Conservation (phyloP, 2,113 vertebrate species). For the Anas platyrhynchos region DNA sequence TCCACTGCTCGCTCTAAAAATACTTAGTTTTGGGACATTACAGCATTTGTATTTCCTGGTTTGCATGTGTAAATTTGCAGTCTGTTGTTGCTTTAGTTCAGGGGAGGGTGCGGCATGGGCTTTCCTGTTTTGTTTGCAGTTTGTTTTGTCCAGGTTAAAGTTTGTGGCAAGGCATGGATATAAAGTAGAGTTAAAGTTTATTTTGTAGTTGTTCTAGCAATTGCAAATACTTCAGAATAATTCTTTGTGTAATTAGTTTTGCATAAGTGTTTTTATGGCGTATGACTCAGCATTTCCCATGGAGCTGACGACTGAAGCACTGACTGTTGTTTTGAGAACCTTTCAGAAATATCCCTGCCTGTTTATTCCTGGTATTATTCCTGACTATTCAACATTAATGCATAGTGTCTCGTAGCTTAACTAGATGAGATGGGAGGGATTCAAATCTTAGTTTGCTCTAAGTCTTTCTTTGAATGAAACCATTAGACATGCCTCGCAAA, state of each 20-base stretch:
- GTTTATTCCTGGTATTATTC: neutral
- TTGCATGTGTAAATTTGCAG: neutral
- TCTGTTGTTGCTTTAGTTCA: neutral
- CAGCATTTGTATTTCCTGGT: neutral
- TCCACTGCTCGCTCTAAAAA: neutral
- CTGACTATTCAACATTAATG: neutral
- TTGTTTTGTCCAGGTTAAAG: slow-evolving; percentile 9
- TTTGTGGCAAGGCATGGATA: neutral
- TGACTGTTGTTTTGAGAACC: slow-evolving; percentile 23
- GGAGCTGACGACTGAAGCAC: neutral
- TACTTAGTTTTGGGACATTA: neutral
- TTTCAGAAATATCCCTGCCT: slow-evolving; percentile 6
- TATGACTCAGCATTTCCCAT: slow-evolving; percentile 6
- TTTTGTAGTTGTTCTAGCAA: neutral
- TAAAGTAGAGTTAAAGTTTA: neutral
- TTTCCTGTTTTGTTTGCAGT: slow-evolving; percentile 1
- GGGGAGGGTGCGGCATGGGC: neutral
- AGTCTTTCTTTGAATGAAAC: neutral
- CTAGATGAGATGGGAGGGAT: neutral
- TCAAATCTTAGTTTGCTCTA: neutral
- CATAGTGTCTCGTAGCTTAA: neutral
- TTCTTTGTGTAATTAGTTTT: slow-evolving; percentile 3
- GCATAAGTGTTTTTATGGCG: neutral
- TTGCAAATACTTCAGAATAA: neutral
- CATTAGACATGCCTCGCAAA: neutral